Evolutionary conservation across 2,797 vertebrate species (phyloP).

Genomic region (Parauchenoglanis punctatus): DNA sequence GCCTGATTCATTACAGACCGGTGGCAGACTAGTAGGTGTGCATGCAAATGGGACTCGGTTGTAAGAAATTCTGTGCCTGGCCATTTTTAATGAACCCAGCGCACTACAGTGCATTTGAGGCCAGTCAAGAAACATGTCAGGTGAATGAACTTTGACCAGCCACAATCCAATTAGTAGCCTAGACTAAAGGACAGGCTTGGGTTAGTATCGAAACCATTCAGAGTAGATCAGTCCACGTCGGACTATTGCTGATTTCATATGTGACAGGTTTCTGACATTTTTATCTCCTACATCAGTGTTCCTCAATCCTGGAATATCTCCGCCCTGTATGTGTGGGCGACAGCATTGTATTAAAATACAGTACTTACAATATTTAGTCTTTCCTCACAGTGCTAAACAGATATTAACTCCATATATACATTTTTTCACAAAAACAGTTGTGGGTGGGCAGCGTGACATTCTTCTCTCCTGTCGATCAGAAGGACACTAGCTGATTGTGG

Average conservation of each 20-base stretch:
- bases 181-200: not conserved
- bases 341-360: not conserved
- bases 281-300: not conserved
- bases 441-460: not conserved
- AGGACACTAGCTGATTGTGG: not conserved
- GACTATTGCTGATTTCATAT: not conserved
- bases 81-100: not conserved
- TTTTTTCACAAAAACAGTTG: not conserved
- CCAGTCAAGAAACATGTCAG: not conserved
- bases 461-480: not conserved
- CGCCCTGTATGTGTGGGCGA: not conserved
- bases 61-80: not conserved
- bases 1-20: slow-evolving; percentile 55
- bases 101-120: not conserved
- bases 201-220: not conserved
- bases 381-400: not conserved
- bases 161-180: not conserved
- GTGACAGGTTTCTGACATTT: not conserved
- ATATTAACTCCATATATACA: not conserved
- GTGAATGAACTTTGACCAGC: not conserved
- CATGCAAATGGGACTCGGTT: slow-evolving; percentile 33
- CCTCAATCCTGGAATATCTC: not conserved
- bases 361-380: not conserved
- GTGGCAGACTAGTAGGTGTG: slow-evolving; percentile 57
- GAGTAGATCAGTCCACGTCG: too few species aligned